Evolutionary conservation across 2,888 invertebrate species (phyloP), one percentile per base, ranked within the genome.

Genomic region (Leptopilina myrica): DNA sequence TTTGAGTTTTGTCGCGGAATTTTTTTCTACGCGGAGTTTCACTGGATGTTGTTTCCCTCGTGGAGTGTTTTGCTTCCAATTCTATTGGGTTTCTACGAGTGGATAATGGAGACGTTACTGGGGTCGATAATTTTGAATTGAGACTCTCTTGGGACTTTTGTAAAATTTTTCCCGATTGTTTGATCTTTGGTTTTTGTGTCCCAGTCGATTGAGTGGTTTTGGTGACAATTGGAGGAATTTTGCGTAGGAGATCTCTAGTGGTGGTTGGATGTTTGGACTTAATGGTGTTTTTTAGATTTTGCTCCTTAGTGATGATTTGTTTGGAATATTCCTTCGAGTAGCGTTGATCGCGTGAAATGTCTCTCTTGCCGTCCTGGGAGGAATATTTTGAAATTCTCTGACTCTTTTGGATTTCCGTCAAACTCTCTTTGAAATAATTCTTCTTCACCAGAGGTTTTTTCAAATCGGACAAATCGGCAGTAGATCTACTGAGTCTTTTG

Each of bases 381-480:
- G 20, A 62, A 15, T 62, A 62, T 62, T 9, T 62, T 9, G 49
- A 49, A 49, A 49, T 49, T 49, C 49, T 49, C 12, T 49, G 49
- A 3, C 62, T 59, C 15, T n/a, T 62, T 6, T 62, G 62, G 8
- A 15, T 15, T 15, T 62, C 62, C 3, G 15, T 62, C 8, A n/a
- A 62, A 62, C 59, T 59, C 5, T 59, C 59, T 15, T 20, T 62
- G n/a, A 14, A n/a, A 6, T 5, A 14, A 65, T 86, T 83, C 65
- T 64, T 76, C 9, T 73, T 73, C 26, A 33, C 14, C 3, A 56
- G 7, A 92, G 92, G 80, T 92, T 87, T 94, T 94, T 33, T 56
- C 1, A 49, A 14, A 33, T 73, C 73, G 64, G 93, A 91, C 5
- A 95, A 88, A 78, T 94, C 94, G 2, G 78, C 79, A 0, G 94